phyloP scores from a whole-genome alignment of 2,797 vertebrate genomes.

The Sardinella longiceps region DNA sequence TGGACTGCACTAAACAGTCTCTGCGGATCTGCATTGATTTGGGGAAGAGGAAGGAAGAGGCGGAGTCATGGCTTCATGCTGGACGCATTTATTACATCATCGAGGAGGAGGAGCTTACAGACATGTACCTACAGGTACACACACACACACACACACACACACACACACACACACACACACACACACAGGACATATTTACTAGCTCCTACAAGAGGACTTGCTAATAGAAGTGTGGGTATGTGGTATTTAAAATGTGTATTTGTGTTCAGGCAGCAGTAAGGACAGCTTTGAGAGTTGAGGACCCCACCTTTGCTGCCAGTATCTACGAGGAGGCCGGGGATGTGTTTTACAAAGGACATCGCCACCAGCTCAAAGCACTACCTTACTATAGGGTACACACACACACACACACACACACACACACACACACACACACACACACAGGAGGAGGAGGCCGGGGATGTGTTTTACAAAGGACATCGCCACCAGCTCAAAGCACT shows the following conservation, averaged over 20 bases:
- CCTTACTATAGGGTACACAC: conserved; percentile 87
- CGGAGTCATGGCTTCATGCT: conserved; percentile 93
- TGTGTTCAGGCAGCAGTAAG: conserved; percentile 85
- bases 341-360: conserved; percentile 89
- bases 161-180: conserved; percentile 30
- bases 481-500: no score
- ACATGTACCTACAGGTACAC: conserved; percentile 94
- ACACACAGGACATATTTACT: not conserved
- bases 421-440: conserved; percentile 30
- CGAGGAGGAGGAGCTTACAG: conserved; percentile 90
- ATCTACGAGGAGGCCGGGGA: conserved; percentile 96
- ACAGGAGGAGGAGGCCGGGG: no score
- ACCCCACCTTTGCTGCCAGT: conserved; percentile 83
- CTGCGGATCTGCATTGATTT: conserved; percentile 94
- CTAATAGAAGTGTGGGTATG: not conserved
- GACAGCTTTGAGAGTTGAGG: conserved; percentile 84
- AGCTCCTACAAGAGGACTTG: conserved; percentile 80
- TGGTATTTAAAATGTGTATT: not conserved
- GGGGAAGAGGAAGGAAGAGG: conserved; percentile 85
- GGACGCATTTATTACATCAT: conserved; percentile 91
- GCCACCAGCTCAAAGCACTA: conserved; percentile 78
- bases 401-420: conserved; percentile 20
- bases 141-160: not conserved
- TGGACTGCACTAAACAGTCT: conserved; percentile 94
- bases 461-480: no score